Base-by-base conservation (phyloP, 2,113 vertebrate genomes). In the Spheniscus mendiculus region DNA sequence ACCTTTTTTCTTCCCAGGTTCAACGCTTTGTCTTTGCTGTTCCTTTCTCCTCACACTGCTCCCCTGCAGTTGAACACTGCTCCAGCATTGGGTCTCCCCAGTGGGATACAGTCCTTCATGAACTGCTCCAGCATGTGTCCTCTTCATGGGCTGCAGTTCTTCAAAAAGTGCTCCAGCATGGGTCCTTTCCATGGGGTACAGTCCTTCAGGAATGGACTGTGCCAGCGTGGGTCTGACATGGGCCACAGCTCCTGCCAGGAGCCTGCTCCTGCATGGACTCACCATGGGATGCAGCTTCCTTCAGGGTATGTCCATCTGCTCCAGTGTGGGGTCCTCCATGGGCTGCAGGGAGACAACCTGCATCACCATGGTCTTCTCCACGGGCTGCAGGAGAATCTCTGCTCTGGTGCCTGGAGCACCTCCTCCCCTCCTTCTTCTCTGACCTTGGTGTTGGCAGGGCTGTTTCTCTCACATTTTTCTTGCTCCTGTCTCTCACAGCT, bases 361-460 rank as follows among this genome's bases (percentile, higher is more conserved):
- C 8, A 2, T n/a, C 32, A 32, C 15, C 42, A 17, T 30, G 14
- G 25, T 22, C 7, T 59, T 29, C 25, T 5, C 17, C 55, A n/a
- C 2, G 7, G 42, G 22, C 49, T 38, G 15, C 38, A 73, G 20
- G 15, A 8, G 25, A 74, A 72, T 56, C 18, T 89, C 77, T 34
- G 15, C 8, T 44, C 27, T 1, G 0, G 22, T 1, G 1, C 27
- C 32, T 59, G 18, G 6, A 69, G 9, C 40, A 49, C 6, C 6
- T 45, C 15, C 15, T 34, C 20, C 25, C 13, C 32, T 30, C 50
- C 45, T 73, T 45, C 18, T 72, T 61, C 50, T 50, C 18, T 38
- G 29, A 19, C 23, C 23, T 59, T 81, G 12, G 19, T 53, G 25
- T 47, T 40, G 69, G 13, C 20, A 59, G 29, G 21, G 5, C 12